Percentiles rank a stretch among this genome's conserved stretches.
These are phyloP conservation scores for Steatocranus sp. DNA, from an alignment of 2,797 vertebrate genomes.

Conservation along the genomic window DNA sequence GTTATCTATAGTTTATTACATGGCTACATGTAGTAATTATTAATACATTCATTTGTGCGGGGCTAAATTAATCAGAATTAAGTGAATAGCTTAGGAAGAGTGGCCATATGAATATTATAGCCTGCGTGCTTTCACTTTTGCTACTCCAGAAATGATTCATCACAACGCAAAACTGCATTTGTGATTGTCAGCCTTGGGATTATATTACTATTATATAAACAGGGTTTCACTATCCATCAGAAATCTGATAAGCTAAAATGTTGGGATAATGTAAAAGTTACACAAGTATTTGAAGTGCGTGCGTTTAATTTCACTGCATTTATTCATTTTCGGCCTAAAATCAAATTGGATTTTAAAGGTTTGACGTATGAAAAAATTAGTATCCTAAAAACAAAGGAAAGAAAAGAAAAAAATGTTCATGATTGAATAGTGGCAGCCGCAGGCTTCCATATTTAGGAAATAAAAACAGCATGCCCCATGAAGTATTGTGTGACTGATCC, in stretches of 20 bases:
- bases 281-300: not conserved
- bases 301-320: not conserved
- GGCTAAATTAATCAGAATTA: not conserved
- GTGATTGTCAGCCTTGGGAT: not conserved
- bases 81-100: not conserved
- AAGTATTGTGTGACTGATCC: not conserved
- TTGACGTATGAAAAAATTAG: not conserved
- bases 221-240: not conserved
- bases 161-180: not conserved
- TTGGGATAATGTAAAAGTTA: not conserved
- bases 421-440: not conserved
- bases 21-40: not conserved
- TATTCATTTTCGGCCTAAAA: not conserved
- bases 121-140: not conserved
- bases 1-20: not conserved
- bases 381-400: fast-evolving
- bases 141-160: not conserved
- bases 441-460: not conserved
- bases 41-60: not conserved
- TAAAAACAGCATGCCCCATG: not conserved
- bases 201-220: not conserved
- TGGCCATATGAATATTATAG: not conserved
- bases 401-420: not conserved
- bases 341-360: not conserved
- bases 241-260: not conserved